phyloP scores from a whole-genome alignment of 2,888 invertebrate species.

The Synergus itoensis region DNA sequence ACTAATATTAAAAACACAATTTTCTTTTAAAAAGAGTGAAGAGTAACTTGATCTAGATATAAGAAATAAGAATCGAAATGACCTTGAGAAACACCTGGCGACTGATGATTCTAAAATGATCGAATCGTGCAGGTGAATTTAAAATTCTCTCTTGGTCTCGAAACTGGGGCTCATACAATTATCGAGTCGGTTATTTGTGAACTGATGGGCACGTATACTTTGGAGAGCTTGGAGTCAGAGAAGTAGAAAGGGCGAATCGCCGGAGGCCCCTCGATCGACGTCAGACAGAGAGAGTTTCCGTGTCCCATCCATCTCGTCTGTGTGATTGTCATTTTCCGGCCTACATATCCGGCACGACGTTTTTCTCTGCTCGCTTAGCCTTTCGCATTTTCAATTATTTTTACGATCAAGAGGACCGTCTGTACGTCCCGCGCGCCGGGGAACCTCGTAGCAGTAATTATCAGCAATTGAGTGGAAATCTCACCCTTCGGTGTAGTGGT shows the following conservation, averaged over 20 bases:
- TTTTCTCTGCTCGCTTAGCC: constrained; percentile 65
- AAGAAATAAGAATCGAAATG: background rate
- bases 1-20: too few species aligned
- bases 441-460: constrained; percentile 61
- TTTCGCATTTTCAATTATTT: constrained; percentile 74
- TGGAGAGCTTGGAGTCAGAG: constrained; percentile 23
- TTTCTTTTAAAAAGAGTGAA: background rate
- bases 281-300: constrained; percentile 71
- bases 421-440: constrained; percentile 47
- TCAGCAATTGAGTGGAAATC: constrained; percentile 58
- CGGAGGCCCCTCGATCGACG: constrained; percentile 63
- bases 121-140: background rate
- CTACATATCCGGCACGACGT: constrained; percentile 69
- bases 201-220: constrained; percentile 1
- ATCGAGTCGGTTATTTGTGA: background rate
- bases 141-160: background rate
- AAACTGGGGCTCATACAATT: background rate
- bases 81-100: background rate
- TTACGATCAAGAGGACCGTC: constrained; percentile 69
- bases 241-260: constrained; percentile 57
- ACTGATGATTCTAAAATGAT: background rate
- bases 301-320: constrained; percentile 63
- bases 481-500: constrained; percentile 50
- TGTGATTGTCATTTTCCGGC: constrained; percentile 78
- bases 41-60: background rate